Evolutionary conservation across 2,797 vertebrate genomes (phyloP), one percentile per base, ranked within the genome.

Genomic region (Myotis daubentonii): DNA sequence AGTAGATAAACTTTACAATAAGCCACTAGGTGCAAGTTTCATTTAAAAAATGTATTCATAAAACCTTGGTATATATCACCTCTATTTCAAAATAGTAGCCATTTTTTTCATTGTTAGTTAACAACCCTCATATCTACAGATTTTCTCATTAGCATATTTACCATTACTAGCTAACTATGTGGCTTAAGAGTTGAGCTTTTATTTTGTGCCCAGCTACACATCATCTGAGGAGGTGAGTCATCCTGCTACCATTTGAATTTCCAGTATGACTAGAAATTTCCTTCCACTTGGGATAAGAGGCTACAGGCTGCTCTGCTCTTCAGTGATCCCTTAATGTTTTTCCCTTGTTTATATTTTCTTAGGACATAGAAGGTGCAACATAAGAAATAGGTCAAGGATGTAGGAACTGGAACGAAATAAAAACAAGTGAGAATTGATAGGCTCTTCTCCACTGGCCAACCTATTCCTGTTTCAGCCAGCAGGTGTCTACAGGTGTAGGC

Each of bases 401-500:
- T 70, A 93, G 66, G 47, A 74, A 90, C 5, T 41, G 12, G 19
- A 75, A 74, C 71, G 23, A 47, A 92, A 72, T 80, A 13, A 83
- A 89, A 91, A 62, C 11, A 87, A 89, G 41, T 19, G 66, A 76
- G 78, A 84, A 96, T 9, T 87, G 44, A 89, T 75, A 53, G 0
- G 3, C 1, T 91, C 30, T 87, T 87, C 70, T 79, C 68, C 57
- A 91, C 16, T 36, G 68, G 16, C 28, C 20, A 3, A 87, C 19
- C 92, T 12, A 66, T 85, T 47, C 33, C 51, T 55, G 38, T 62
- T 53, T 82, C 49, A 93, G 38, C 36, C 81, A 96, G 94, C 93
- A 92, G 72, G 89, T 38, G 41, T 95, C 84, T 90, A 71, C 92
- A 96, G 96, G 84, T 95, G 44, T 75, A 87, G 60, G 65, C 87